Base-by-base conservation (phyloP, 2,888 invertebrate genomes). In the Lepidochitona cinerea region DNA sequence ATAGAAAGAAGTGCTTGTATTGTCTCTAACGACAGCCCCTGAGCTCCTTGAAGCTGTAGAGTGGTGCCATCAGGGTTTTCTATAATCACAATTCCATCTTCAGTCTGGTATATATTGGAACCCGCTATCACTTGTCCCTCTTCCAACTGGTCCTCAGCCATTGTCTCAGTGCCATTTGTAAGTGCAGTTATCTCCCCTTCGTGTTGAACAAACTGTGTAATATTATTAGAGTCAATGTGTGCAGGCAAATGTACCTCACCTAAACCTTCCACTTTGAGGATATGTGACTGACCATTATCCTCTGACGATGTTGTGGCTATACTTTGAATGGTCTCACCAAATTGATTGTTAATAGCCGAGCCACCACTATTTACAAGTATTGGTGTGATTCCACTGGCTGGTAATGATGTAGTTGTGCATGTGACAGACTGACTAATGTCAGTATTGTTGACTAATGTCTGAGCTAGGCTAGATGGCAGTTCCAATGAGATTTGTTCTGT, bases 1-100 rank as follows among this genome's bases (percentile, higher is more conserved):
- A 87, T 85, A 18, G 84, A 84, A n/a, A 90, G 79, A 33, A 90
- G 75, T 0, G 89, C 89, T 71, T 90, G 90, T 3, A 91, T 85
- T 9, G 90, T 89, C 72, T 91, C 91, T 71, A 90, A 73, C 4
- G 90, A 79, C 54, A 88, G 80, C 32, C 71, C 74, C 67, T 84
- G 79, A 77, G 83, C 81, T 5, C 88, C 89, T 68, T 89, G 89
- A 12, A 89, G 77, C 78, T 88, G 89, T 65, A 89, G 79, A 0
- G 87, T 85, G 9, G 85, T 84, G 4, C 89, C 89, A 75, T 90
- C 89, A 12, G 86, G 83, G 70, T 87, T 88, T 75, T 88, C 87
- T 54, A 89, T 87, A 49, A 89, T 81, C 9, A 89, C 79, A 9
- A 84, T 76, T 14, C 89, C 89, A 70, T 89, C 88, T 32, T 84